phyloP scores from a whole-genome alignment of 2,888 invertebrate genomes.

The Dasysyrphus albostriatus region DNA sequence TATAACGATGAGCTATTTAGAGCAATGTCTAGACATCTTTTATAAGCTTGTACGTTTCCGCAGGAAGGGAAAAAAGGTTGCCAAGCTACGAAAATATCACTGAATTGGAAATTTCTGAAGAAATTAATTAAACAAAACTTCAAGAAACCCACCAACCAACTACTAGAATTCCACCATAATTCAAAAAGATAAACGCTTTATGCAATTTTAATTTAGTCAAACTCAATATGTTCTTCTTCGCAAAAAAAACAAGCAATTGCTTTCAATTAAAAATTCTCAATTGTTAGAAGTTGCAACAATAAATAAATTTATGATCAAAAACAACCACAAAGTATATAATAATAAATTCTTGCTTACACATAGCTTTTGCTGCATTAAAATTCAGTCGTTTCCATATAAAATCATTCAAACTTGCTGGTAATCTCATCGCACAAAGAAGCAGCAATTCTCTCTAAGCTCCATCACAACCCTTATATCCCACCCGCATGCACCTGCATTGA shows the following conservation, averaged over 20 bases:
- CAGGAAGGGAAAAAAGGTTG: too few species aligned
- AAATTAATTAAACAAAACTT: too few species aligned
- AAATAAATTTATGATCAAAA: conserved; percentile 60
- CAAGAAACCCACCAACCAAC: too few species aligned
- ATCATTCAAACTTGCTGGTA: conserved; percentile 43
- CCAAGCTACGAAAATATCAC: too few species aligned
- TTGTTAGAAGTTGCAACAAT: conserved; percentile 36
- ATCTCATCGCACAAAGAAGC: conserved; percentile 43
- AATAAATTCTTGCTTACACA: conserved; percentile 32
- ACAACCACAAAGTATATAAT: conserved; percentile 65
- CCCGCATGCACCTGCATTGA: conserved; percentile 28
- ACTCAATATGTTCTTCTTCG: neutral
- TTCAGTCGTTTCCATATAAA: conserved; percentile 58
- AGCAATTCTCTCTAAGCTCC: conserved; percentile 1
- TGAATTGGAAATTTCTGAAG: too few species aligned
- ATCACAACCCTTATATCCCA: neutral
- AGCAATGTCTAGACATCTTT: too few species aligned
- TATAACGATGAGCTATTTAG: too few species aligned
- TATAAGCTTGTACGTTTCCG: too few species aligned
- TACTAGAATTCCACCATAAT: too few species aligned
- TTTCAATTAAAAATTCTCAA: conserved; percentile 55
- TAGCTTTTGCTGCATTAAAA: conserved; percentile 63
- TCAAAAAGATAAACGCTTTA: neutral
- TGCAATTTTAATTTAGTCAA: conserved; percentile 1
- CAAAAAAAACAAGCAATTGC: conserved; percentile 6